A percentile compares a stretch with the other conserved stretches of the same genome.
Conservation (phyloP, 2,113 vertebrate species). For the human (Homo sapiens) region GRCh38 chr11:93392501-93393000, state of each 20-base stretch:
- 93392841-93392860: not conserved
- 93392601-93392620: not conserved
- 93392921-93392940: too few relatives aligned
- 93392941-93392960: not conserved
- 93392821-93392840: not conserved
- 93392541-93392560: not conserved
- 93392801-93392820: not conserved
- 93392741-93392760: not conserved
- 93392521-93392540: not conserved
- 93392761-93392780: not conserved
- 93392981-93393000: not conserved
- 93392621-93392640: not conserved
- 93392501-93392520: not conserved
- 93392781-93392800: not conserved
- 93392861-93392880: not conserved
- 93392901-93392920: not conserved
- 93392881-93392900: not conserved
- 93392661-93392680: not conserved
- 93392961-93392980: too few relatives aligned
- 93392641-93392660: not conserved
- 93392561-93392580: not conserved
- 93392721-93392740: conserved; percentile 26
- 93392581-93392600: conserved; percentile 14
- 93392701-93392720: not conserved
- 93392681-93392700: not conserved